A percentile compares a stretch with the other conserved stretches of the same genome.
phyloP scores from a whole-genome alignment of 2,797 vertebrate species.

The Typhlichthys subterraneus region DNA sequence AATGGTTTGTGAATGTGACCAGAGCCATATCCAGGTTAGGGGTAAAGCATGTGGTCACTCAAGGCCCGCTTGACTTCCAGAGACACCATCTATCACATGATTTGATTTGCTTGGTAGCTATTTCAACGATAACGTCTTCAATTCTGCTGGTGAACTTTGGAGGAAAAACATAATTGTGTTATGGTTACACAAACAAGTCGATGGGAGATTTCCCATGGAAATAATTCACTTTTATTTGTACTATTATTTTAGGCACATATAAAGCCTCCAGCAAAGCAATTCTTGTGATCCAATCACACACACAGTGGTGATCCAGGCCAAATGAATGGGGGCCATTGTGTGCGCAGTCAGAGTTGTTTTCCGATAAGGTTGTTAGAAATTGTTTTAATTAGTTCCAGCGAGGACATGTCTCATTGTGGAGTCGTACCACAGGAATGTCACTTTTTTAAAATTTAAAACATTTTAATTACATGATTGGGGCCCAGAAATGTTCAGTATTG shows the following conservation, averaged over 20 bases:
- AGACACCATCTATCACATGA: background rate
- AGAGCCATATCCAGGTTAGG: no score
- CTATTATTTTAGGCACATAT: constrained; percentile 82
- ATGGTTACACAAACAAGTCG: constrained; percentile 77
- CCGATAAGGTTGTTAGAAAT: constrained; percentile 88
- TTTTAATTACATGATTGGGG: constrained; percentile 86
- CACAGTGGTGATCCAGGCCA: constrained; percentile 79
- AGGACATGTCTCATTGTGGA: constrained; percentile 79
- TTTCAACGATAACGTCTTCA: constrained; percentile 39
- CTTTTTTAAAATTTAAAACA: constrained; percentile 63
- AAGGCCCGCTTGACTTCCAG: no score
- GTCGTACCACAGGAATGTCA: constrained; percentile 86
- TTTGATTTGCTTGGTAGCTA: constrained; percentile 41
- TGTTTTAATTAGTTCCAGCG: constrained; percentile 93
- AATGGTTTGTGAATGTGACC: no score
- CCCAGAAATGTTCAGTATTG: constrained; percentile 89
- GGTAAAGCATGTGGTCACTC: no score
- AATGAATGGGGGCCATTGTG: constrained; percentile 79
- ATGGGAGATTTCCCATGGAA: constrained; percentile 66
- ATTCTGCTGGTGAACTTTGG: constrained; percentile 60
- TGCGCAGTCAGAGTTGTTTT: constrained; percentile 75
- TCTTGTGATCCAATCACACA: constrained; percentile 81
- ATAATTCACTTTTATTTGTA: constrained; percentile 66
- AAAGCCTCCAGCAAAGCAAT: constrained; percentile 75
- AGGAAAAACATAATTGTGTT: constrained; percentile 80